phyloP scores from a whole-genome alignment of 2,113 vertebrate species.

The Dendropsophus ebraccatus region DNA sequence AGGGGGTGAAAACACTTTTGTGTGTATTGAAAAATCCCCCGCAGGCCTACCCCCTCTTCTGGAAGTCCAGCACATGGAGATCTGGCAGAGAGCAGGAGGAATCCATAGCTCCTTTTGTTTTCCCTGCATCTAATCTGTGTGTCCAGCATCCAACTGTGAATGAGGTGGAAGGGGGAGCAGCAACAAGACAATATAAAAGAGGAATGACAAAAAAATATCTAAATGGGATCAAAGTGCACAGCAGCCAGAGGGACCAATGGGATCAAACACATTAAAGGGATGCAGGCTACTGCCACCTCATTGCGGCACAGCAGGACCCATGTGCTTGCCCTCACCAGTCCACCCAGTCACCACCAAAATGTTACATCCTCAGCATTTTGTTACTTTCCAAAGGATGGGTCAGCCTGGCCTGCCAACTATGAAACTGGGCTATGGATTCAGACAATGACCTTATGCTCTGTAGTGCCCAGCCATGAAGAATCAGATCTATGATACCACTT shows the following conservation, averaged over 20 bases:
- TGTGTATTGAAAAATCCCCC: conserved; percentile 46
- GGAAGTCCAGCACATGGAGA: conserved; percentile 45
- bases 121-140: conserved; percentile 55
- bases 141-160: conserved; percentile 47
- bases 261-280: conserved; percentile 52
- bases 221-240: conserved; percentile 59
- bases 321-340: background rate
- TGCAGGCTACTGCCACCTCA: conserved; percentile 22
- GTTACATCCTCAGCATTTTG: background rate
- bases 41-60: conserved; percentile 9
- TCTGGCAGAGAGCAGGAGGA: conserved; percentile 34
- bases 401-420: background rate
- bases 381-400: background rate
- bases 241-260: conserved; percentile 33
- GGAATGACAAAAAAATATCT: conserved; percentile 50
- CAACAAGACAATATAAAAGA: conserved; percentile 52
- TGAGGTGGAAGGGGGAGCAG: conserved; percentile 14
- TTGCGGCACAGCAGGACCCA: conserved; percentile 34
- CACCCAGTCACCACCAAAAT: conserved; percentile 2
- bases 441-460: no score
- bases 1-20: conserved; percentile 54
- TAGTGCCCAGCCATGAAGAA: background rate
- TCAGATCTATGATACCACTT: background rate
- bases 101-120: conserved; percentile 43
- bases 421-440: background rate